These are phyloP conservation scores for Leistus spinibarbis DNA, from an alignment of 2,888 invertebrate genomes.

Conservation along the genomic window DNA sequence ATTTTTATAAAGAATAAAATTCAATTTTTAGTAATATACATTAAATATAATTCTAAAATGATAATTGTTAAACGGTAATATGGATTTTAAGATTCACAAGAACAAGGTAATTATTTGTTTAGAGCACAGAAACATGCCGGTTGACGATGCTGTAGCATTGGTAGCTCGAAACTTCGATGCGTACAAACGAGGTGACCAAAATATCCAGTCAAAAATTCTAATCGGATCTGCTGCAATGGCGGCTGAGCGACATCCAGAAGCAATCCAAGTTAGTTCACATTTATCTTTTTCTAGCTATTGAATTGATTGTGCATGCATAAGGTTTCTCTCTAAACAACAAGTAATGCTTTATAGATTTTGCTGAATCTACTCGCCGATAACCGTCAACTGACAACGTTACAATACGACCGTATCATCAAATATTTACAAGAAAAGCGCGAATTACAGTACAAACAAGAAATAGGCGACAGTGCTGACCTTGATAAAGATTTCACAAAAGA, in stretches of 20 bases:
- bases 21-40: no score
- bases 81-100: no score
- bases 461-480: slow-evolving; percentile 67
- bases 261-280: slow-evolving; percentile 61
- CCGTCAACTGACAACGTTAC: slow-evolving; percentile 73
- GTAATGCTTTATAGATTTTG: slow-evolving; percentile 57
- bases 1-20: no score
- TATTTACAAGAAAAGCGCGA: slow-evolving; percentile 77
- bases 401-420: slow-evolving; percentile 77
- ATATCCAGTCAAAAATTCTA: slow-evolving; percentile 44
- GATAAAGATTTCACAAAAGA: slow-evolving; percentile 63
- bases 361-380: slow-evolving; percentile 84
- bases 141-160: slow-evolving; percentile 86
- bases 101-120: slow-evolving; percentile 41
- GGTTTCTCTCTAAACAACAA: no score
- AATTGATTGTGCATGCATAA: no score
- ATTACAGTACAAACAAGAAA: slow-evolving; percentile 74
- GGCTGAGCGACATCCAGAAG: slow-evolving; percentile 65
- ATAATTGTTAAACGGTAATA: no score
- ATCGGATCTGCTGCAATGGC: slow-evolving; percentile 50
- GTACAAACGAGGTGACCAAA: slow-evolving; percentile 62
- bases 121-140: slow-evolving; percentile 96
- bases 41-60: no score
- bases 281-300: background rate
- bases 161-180: slow-evolving; percentile 73